Conservation (phyloP, 2,888 invertebrate species). For the Nudaria mundana region DNA sequence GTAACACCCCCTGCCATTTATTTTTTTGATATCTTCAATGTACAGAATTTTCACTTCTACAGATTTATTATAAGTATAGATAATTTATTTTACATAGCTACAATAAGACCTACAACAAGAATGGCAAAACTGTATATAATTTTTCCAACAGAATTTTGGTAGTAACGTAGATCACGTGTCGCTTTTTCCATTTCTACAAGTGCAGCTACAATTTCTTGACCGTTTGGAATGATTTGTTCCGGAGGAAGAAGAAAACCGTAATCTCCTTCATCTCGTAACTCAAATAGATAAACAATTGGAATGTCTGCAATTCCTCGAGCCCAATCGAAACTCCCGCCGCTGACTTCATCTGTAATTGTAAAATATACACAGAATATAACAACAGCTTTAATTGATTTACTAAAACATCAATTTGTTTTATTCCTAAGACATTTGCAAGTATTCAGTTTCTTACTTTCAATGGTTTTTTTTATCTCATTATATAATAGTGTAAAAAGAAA, state of each 20-base stretch:
- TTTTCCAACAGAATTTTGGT: conserved; percentile 28
- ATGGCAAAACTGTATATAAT: conserved; percentile 27
- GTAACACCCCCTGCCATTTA: too few relatives aligned
- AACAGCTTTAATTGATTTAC: too few relatives aligned
- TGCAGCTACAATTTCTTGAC: conserved; percentile 82
- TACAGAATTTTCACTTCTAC: too few relatives aligned
- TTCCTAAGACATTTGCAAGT: too few relatives aligned
- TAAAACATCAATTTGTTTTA: too few relatives aligned
- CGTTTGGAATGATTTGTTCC: conserved; percentile 77
- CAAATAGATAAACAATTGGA: conserved; percentile 80
- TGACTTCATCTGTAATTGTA: conserved; percentile 68
- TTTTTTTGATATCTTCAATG: too few relatives aligned
- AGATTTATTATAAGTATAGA: too few relatives aligned
- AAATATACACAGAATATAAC: too few relatives aligned
- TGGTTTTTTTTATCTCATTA: too few relatives aligned
- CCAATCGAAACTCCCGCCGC: conserved; percentile 81
- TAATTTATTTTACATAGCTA: conserved; percentile 22
- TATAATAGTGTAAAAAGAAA: too few relatives aligned
- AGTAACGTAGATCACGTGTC: conserved; percentile 54
- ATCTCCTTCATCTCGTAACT: conserved; percentile 80
- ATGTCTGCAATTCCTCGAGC: conserved; percentile 76
- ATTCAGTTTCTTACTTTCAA: too few relatives aligned
- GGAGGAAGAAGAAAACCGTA: conserved; percentile 81
- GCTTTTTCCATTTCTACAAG: conserved; percentile 69
- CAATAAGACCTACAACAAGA: conserved; percentile 17